A percentile compares a stretch with the other conserved stretches of the same genome.
Conservation (phyloP, 2,888 invertebrate species). For the Athalia circularis region DNA sequence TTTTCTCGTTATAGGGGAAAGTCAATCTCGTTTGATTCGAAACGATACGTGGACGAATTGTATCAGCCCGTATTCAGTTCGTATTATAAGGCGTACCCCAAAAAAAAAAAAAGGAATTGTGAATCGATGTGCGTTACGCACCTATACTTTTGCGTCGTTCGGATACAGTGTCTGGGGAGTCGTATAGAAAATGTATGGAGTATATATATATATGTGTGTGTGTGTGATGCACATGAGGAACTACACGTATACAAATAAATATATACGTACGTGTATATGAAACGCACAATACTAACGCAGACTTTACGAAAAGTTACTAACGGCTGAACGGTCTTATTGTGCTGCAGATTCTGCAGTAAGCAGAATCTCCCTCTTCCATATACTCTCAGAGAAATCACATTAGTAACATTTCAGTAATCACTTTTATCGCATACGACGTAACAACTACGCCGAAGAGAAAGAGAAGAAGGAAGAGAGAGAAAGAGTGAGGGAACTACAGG, state of each 20-base stretch:
- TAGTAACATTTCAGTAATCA: conserved; percentile 65
- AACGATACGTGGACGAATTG: too few relatives aligned
- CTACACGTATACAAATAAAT: conserved; percentile 1
- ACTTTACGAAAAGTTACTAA: conserved; percentile 41
- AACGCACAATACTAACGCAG: conserved; percentile 8
- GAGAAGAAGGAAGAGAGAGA: not conserved
- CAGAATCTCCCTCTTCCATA: not conserved
- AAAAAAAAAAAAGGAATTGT: conserved; percentile 2
- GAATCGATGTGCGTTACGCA: not conserved
- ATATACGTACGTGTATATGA: not conserved
- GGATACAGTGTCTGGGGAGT: too few relatives aligned
- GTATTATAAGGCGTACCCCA: too few relatives aligned
- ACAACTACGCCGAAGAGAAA: not conserved
- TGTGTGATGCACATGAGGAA: conserved; percentile 16
- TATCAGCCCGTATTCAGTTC: too few relatives aligned
- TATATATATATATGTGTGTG: not conserved
- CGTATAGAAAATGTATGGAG: not conserved
- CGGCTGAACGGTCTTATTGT: conserved; percentile 45
- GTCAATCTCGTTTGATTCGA: too few relatives aligned
- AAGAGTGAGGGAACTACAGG: too few relatives aligned
- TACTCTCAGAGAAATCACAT: conserved; percentile 58
- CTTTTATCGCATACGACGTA: conserved; percentile 54
- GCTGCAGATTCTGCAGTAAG: conserved; percentile 17
- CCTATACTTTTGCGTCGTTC: too few relatives aligned
- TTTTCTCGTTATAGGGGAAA: too few relatives aligned